phyloP scores from a whole-genome alignment of 2,888 invertebrate species.

The Morpho achilles region DNA sequence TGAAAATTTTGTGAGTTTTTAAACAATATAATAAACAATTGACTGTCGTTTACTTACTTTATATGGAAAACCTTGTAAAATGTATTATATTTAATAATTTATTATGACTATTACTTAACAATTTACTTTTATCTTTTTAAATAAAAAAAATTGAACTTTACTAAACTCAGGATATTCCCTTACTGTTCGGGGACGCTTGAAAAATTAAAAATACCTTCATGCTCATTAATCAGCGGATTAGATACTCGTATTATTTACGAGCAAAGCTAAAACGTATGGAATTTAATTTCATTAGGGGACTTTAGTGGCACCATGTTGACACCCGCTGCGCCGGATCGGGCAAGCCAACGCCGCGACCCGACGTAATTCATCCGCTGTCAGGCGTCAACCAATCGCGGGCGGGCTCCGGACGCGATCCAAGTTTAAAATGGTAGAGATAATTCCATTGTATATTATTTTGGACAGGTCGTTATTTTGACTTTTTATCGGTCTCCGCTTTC shows the following conservation, averaged over 20 bases:
- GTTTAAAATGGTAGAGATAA: slow-evolving; percentile 77
- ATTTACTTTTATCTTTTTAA: no score
- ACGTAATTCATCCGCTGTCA: slow-evolving; percentile 76
- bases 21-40: no score
- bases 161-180: no score
- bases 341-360: slow-evolving; percentile 34
- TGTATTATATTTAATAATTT: no score
- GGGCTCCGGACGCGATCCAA: slow-evolving; percentile 53
- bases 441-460: slow-evolving; percentile 78
- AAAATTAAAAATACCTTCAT: slow-evolving; percentile 44
- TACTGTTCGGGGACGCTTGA: not conserved
- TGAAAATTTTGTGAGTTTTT: no score
- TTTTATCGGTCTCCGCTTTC: slow-evolving; percentile 67
- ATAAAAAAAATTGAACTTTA: no score
- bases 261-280: slow-evolving; percentile 73
- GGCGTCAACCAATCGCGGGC: slow-evolving; percentile 57
- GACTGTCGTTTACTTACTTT: no score
- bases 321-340: slow-evolving; percentile 69
- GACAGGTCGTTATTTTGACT: slow-evolving; percentile 77
- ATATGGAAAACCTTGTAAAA: no score
- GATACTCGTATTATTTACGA: slow-evolving; percentile 75
- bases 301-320: slow-evolving; percentile 73
- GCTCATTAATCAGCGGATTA: slow-evolving; percentile 77
- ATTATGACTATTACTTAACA: no score
- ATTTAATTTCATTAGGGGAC: slow-evolving; percentile 78